Evolutionary conservation across 2,113 vertebrate species (phyloP), one percentile per base, ranked within the genome.

Genomic region (Crypturellus undulatus): DNA sequence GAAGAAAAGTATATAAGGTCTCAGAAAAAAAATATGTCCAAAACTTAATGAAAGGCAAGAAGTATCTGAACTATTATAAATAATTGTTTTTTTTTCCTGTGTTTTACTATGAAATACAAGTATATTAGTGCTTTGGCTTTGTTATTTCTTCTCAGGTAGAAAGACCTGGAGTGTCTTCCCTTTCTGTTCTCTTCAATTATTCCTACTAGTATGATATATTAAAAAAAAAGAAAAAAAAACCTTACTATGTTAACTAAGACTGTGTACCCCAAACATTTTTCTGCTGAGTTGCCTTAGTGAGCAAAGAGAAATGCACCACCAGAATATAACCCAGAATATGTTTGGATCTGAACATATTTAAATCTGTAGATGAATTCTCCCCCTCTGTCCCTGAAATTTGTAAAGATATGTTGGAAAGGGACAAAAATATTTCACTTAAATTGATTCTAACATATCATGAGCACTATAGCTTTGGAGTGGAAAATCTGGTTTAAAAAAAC

Each of bases 401-500:
- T 88, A 69, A 87, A 56, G 85, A 84, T 54, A 79, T 70, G 67
- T 90, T 81, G 52, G 30, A 94, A 51, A 85, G 22, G 47, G 30
- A 92, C 54, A 79, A 94, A 78, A 88, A 75, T 86, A 87, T 87
- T 87, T 94, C 45, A 72, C 78, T 92, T 2, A 1, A 93, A 84
- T 90, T 83, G 49, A 67, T 93, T 93, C 80, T 79, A 70, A 34
- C 77, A 1, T 72, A 93, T 79, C 64, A 63, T 26, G 63, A 45
- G 67, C 34, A 30, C 21, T 43, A 80, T 67, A 12, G 76, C 79
- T 94, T 89, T 76, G 89, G 77, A 94, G 45, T 21, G 86, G 70
- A 96, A 82, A 87, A 90, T 84, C 32, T 79, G 32, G 67, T 92
- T 49, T 51, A 84, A 86, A 60, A 90, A 81, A 92, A 49, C 67